Conservation (phyloP, 2,888 invertebrate species). For the Cataglyphis cursor region DNA sequence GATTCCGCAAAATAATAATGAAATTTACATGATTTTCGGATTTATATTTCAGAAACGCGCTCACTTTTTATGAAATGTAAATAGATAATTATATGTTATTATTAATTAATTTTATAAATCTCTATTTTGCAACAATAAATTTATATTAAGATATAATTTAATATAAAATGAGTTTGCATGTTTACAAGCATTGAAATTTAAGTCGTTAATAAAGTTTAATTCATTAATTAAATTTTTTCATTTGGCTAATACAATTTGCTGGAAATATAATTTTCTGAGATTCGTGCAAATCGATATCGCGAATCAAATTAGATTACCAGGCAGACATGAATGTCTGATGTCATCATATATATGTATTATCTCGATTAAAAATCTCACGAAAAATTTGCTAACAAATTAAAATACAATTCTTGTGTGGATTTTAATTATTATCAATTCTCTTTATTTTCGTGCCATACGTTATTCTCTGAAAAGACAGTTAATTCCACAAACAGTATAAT, state of each 20-base stretch:
- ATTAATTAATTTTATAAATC: constrained; percentile 4
- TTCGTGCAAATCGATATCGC: neutral
- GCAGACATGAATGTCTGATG: neutral
- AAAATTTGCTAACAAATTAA: constrained; percentile 8
- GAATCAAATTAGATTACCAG: neutral
- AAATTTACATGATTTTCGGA: neutral
- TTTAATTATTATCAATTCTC: constrained; percentile 21
- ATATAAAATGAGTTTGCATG: neutral
- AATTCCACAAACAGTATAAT: neutral
- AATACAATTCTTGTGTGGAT: neutral
- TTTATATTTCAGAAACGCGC: neutral
- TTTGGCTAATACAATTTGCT: neutral
- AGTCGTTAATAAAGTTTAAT: constrained; percentile 7
- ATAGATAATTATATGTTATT: constrained; percentile 3
- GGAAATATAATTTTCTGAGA: neutral
- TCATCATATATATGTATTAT: neutral
- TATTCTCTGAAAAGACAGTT: neutral
- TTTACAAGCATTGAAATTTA: neutral
- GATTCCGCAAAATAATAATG: constrained; percentile 4
- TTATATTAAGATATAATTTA: constrained; percentile 19
- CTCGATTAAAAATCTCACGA: neutral
- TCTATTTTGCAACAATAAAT: neutral
- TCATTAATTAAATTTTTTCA: neutral
- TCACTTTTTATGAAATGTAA: neutral
- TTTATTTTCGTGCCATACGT: neutral